Evolutionary conservation across 2,113 vertebrate species (phyloP), one percentile per base, ranked within the genome.

Genomic region (Proteles cristata): DNA sequence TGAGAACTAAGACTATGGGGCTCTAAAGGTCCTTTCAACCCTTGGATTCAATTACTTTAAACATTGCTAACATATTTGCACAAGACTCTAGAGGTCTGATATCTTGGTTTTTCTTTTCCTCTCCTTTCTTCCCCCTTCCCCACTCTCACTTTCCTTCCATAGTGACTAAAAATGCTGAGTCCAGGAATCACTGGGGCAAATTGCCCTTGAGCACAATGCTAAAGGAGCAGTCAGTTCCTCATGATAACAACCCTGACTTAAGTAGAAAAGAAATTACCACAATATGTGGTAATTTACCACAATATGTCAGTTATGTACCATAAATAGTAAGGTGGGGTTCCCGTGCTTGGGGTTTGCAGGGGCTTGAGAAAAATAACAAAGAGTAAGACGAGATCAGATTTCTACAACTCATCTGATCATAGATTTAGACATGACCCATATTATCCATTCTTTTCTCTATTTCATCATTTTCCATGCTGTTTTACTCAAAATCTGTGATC

Each of bases 51-150:
- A n/a, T 88, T 85, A 66, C 79, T 87, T 90, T 71, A 96, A 69
- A 65, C 61, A 86, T 39, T 91, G 87, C 19, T 90, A 89, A 74
- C 53, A 79, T 74, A 85, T 88, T 86, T 94, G n/a, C 3, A 35
- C 39, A 65, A 39, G 1, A 84, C 55, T 68, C 11, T 25, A 80
- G 21, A 69, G 16, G 48, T 96, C 21, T 16, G 1, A 21, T 43
- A 19, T 55, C n/a, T 55, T 80, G 5, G 19, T n/a, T 93, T 96
- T 96, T 71, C 55, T 90, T 92, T 93, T 74, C 39, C 31, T 86
- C n/a, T 86, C 5, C 35, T 17, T 79, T 89, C 39, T 80, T 31
- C 3, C 10, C 28, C 21, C 4, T 28, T 7, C 7, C 10, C 6
- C n/a, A 77, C 17, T 63, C 74, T n/a, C 12, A 66, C 12, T 39